Evolutionary conservation across 2,888 invertebrate genomes (phyloP), one percentile per base, ranked within the genome.

Genomic region (Acleris emargana): DNA sequence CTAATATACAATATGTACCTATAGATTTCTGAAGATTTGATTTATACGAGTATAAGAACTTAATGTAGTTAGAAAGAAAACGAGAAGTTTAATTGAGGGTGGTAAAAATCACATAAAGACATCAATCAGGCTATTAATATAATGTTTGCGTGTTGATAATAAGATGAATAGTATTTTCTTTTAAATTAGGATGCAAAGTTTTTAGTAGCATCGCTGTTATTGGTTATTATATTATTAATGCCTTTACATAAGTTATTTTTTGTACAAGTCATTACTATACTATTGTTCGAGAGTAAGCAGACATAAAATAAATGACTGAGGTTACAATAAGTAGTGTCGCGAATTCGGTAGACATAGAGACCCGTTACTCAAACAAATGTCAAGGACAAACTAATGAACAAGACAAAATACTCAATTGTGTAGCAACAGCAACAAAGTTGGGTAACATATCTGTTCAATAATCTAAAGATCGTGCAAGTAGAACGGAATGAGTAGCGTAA

Each of bases 381-480:
- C 55, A 17, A 20, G 55, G 43, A 55, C 43, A 45, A 45, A n/a
- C 25, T 45, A 55, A 55, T 16, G 43, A 43, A 45, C 55, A 43
- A 22, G 25, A 45, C 43, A 57, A 45, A 45, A 42, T 13, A 57
- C 57, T 57, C 43, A 57, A 22, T 43, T 5, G 18, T 25, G 28
- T 9, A 50, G 43, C 20, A 59, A 55, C 50, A 50, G 32, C 53
- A 59, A 59, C 58, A 42, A 13, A 28, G 59, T 64, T 59, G 52
- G n/a, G 18, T 32, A 64, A 59, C 54, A 17, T 58, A 53, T 18
- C 47, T 47, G 32, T 53, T 64, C 50, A 50, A 59, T 64, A 59
- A 64, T 54, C 49, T 59, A 45, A 22, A 59, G 54, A 54, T 59
- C 59, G 58, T 58, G 64, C 58, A 47, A 64, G 38, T 25, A 58